Evolutionary conservation across 1,140 invertebrate genomes (phyloP).

Genomic region (Calephelis nemesis): DNA sequence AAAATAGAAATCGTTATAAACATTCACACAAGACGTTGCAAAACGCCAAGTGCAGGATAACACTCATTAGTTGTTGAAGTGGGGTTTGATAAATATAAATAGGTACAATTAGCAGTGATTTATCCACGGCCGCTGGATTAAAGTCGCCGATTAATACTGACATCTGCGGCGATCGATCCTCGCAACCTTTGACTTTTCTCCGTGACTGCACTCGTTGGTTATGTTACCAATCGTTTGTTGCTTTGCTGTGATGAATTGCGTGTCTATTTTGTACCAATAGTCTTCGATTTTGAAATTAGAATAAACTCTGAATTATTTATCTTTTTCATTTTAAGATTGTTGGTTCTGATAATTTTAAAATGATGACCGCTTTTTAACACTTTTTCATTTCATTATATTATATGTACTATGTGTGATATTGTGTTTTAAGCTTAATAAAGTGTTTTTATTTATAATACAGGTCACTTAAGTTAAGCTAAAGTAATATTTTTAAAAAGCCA

Average conservation of each 20-base stretch:
- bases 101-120: conserved; percentile 65
- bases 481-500: too few relatives aligned
- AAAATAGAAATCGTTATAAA: not conserved
- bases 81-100: conserved; percentile 68
- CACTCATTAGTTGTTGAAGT: conserved; percentile 20
- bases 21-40: conserved; percentile 12
- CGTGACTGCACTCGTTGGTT: conserved; percentile 58
- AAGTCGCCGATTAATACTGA: conserved; percentile 66
- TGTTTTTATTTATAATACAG: too few relatives aligned
- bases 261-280: conserved; percentile 16
- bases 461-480: too few relatives aligned
- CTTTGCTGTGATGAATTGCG: conserved; percentile 22
- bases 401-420: too few relatives aligned
- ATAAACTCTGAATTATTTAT: too few relatives aligned
- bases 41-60: conserved; percentile 9
- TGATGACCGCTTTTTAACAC: too few relatives aligned
- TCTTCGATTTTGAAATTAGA: conserved; percentile 11
- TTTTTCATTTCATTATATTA: too few relatives aligned
- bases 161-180: conserved; percentile 70
- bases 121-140: conserved; percentile 60
- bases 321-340: too few relatives aligned
- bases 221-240: conserved; percentile 23
- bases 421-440: too few relatives aligned
- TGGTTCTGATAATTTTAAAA: too few relatives aligned
- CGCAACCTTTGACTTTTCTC: conserved; percentile 62